Evolutionary conservation across 2,888 invertebrate species (phyloP), one percentile per base, ranked within the genome.

Genomic region (Spisula solida): DNA sequence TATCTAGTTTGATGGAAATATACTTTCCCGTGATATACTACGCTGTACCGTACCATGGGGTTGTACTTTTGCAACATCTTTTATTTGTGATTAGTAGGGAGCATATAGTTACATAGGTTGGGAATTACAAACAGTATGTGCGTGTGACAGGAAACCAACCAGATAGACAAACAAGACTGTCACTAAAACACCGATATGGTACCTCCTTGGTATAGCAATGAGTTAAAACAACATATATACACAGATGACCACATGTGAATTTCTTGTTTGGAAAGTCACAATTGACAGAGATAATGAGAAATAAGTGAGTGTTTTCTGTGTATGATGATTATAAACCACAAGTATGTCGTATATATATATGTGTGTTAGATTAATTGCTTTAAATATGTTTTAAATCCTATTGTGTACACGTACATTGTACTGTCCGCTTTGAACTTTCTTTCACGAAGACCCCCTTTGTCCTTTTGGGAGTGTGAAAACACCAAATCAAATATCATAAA

Each of bases 351-450:
- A 25, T 1, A 1, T 12, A 2, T 75, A 1, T 12, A 2, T 75
- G 31, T 75, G 31, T 18, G 20, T 75, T 0, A 31, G 2, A 34
- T 75, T 75, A 4, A 75, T 75, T 34, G 75, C 75, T 16, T 16
- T 75, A 75, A 75, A 75, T 75, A 5, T 16, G 31, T 75, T 75
- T 75, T 75, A 75, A 75, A 75, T 75, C 75, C 75, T 1, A 34
- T 31, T 75, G 75, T 75, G 31, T 75, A 75, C 25, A 34, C 16
- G 75, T 34, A 14, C 75, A 75, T 31, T 12, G 0, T 14, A 18
- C 75, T 75, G 31, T 31, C 31, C 75, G 29, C 75, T 75, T 34
- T 75, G 75, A 75, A 31, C 31, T 0, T 34, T 4, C 29, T 75
- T 5, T 34, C 75, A 34, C 25, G 31, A 31, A 31, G 75, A 34